A percentile compares a stretch with the other conserved stretches of the same genome.
phyloP scores from a whole-genome alignment of 2,113 vertebrate genomes.

The Ellobius talpinus region DNA sequence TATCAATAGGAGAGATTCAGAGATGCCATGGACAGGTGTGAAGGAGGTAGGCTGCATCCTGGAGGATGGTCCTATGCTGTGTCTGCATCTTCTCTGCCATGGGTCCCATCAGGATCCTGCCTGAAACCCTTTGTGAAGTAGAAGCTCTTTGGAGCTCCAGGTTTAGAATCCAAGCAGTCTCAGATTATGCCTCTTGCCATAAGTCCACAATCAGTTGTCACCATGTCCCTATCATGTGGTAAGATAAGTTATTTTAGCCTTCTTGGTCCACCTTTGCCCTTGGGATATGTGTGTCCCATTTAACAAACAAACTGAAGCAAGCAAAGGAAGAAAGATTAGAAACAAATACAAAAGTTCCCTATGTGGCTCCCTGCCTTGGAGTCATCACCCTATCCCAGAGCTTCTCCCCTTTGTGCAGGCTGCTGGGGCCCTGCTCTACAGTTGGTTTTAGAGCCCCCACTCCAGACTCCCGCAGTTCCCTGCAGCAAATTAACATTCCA shows the following conservation, averaged over 20 bases:
- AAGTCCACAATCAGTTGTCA: not conserved
- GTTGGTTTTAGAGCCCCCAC: slow-evolving; percentile 68
- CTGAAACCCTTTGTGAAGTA: not conserved
- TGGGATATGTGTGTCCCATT: not conserved
- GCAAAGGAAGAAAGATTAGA: not conserved
- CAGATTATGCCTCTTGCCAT: not conserved
- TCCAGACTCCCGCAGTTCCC: slow-evolving; percentile 42
- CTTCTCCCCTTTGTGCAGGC: not conserved
- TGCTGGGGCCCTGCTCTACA: slow-evolving; percentile 24
- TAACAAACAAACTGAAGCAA: not conserved
- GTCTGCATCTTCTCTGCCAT: not conserved
- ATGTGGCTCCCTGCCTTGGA: not conserved
- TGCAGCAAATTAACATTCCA: slow-evolving; percentile 75
- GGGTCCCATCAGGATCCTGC: not conserved
- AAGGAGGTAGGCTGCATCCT: not conserved
- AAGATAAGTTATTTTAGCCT: not conserved
- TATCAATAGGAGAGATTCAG: slow-evolving; percentile 66
- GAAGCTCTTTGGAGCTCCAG: too few species aligned
- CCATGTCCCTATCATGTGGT: not conserved
- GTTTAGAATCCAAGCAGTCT: not conserved
- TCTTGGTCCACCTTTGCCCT: not conserved
- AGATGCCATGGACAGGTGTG: not conserved
- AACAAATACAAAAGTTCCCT: not conserved
- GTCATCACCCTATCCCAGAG: not conserved
- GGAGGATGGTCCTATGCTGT: not conserved